A percentile compares a stretch with the other conserved stretches of the same genome.
Conservation (phyloP, 2,113 vertebrate species). For the Asarcornis scutulata region DNA sequence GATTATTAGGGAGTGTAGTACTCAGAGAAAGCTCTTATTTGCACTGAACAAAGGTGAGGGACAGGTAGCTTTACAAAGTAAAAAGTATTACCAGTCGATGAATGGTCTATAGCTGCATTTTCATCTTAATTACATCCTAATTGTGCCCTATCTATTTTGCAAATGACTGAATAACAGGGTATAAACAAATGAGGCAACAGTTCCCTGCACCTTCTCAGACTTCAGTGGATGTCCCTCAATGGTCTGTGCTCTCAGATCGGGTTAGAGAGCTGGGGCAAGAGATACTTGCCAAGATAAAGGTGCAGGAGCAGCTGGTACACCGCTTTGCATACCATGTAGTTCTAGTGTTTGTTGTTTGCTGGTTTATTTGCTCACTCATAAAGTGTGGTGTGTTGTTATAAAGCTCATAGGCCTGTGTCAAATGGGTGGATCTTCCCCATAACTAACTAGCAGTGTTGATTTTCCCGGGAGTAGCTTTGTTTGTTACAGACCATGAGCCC, state of each 20-base stretch:
- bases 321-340: not conserved
- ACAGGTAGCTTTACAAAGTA: not conserved
- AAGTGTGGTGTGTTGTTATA: not conserved
- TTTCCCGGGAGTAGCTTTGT: not conserved
- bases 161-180: not conserved
- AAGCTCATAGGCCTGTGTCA: not conserved
- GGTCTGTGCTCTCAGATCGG: not conserved
- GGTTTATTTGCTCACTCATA: not conserved
- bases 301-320: not conserved
- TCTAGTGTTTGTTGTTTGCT: rapidly evolving
- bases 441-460: not conserved
- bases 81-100: not conserved
- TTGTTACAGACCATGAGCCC: not conserved
- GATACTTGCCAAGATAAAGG: not conserved
- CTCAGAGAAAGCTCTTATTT: not conserved
- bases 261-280: not conserved
- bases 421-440: not conserved
- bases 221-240: not conserved
- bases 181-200: not conserved
- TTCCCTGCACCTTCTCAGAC: not conserved
- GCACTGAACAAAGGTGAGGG: not conserved
- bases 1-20: not conserved
- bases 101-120: not conserved
- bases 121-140: not conserved
- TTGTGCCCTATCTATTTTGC: not conserved